phyloP scores from a whole-genome alignment of 1,140 invertebrate genomes.

The Bacillus rossius region DNA sequence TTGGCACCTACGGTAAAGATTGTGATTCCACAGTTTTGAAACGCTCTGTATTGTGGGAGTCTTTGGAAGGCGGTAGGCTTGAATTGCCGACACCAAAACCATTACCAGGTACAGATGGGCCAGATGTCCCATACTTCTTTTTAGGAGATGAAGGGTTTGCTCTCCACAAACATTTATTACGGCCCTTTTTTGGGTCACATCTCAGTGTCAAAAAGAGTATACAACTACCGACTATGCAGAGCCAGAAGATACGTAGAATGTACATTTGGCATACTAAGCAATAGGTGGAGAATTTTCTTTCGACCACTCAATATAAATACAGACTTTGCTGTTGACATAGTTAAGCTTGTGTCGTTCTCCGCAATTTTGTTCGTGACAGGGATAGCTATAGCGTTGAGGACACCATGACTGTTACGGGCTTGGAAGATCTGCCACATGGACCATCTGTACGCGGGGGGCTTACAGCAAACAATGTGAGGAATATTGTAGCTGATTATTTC shows the following conservation, averaged over 20 bases:
- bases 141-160: conserved; percentile 43
- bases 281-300: conserved; percentile 34
- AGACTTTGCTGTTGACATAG: conserved; percentile 23
- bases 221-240: conserved; percentile 39
- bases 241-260: conserved; percentile 33
- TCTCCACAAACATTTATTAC: conserved; percentile 38
- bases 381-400: conserved; percentile 23
- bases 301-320: conserved; percentile 29
- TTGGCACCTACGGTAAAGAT: too few species aligned
- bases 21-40: too few species aligned
- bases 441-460: conserved; percentile 1
- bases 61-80: conserved; percentile 14
- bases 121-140: conserved; percentile 28
- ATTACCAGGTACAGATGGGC: conserved; percentile 18
- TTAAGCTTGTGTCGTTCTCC: conserved; percentile 28
- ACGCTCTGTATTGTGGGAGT: conserved; percentile 11
- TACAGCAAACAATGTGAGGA: not conserved
- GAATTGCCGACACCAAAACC: conserved; percentile 19
- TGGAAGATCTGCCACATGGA: conserved; percentile 8
- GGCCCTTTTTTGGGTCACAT: conserved; percentile 36
- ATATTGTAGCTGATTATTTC: not conserved
- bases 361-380: conserved; percentile 26
- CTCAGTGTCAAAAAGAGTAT: conserved; percentile 34
- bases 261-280: conserved; percentile 26
- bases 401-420: conserved; percentile 13